These are phyloP conservation scores for Achroia grisella DNA, from an alignment of 1,140 invertebrate species.

Conservation along the genomic window DNA sequence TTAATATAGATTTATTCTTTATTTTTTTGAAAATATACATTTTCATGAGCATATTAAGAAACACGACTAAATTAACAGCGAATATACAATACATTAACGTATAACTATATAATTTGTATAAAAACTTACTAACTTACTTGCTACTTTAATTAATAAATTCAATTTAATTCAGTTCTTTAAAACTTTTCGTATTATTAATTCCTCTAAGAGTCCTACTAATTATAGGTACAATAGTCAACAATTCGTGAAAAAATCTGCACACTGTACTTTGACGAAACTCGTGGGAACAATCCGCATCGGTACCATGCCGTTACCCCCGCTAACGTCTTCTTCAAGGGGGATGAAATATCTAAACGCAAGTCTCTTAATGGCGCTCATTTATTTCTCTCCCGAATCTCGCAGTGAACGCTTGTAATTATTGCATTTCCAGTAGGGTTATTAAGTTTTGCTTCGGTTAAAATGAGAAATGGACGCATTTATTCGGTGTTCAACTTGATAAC, in stretches of 20 bases:
- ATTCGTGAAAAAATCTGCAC: neutral
- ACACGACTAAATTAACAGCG: no score
- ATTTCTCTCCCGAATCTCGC: conserved; percentile 66
- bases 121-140: no score
- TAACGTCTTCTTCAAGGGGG: conserved; percentile 66
- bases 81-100: no score
- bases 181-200: no score
- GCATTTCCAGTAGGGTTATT: conserved; percentile 68
- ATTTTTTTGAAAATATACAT: no score
- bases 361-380: conserved; percentile 69
- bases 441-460: conserved; percentile 70
- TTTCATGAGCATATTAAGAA: no score
- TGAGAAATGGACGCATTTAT: conserved; percentile 68
- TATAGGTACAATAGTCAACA: no score
- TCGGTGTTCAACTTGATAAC: conserved; percentile 61
- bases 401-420: conserved; percentile 66
- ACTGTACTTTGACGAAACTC: conserved; percentile 43
- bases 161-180: no score
- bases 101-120: no score
- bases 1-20: no score
- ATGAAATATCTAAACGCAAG: conserved; percentile 70
- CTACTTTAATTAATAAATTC: no score
- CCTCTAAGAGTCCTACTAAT: no score
- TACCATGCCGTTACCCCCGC: conserved; percentile 29
- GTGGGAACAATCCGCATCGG: conserved; percentile 57